A percentile compares a stretch with the other conserved stretches of the same genome.
phyloP scores from a whole-genome alignment of 53 echinoderm and acorn worm genomes.

The Paracentrotus lividus region DNA sequence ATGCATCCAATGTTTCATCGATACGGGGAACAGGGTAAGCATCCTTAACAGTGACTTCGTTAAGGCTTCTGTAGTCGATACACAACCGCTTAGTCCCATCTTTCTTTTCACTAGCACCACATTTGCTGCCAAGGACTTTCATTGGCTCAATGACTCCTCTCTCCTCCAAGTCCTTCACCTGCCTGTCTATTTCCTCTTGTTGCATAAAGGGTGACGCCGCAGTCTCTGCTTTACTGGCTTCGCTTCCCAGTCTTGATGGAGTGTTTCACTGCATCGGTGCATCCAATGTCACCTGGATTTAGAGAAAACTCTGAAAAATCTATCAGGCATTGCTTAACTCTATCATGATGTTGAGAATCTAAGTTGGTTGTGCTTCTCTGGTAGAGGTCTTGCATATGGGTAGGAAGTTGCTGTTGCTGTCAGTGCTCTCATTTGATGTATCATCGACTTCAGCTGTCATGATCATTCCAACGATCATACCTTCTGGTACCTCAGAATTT shows the following conservation, averaged over 20 bases:
- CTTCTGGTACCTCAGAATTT: too few relatives aligned
- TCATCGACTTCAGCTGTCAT: too few relatives aligned
- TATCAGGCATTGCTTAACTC: slow-evolving; percentile 60
- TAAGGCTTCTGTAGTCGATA: slow-evolving; percentile 77
- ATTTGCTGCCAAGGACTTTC: slow-evolving; percentile 80
- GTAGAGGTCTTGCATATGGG: background rate
- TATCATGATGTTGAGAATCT: slow-evolving; percentile 7
- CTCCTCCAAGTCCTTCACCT: slow-evolving; percentile 70
- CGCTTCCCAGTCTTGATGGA: slow-evolving; percentile 72
- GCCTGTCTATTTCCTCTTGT: slow-evolving; percentile 67
- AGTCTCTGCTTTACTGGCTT: slow-evolving; percentile 69
- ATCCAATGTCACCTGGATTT: slow-evolving; percentile 50
- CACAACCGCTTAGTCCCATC: slow-evolving; percentile 79
- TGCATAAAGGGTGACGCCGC: slow-evolving; percentile 55
- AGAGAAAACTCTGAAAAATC: slow-evolving; percentile 76
- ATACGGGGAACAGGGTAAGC: slow-evolving; percentile 83
- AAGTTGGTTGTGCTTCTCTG: background rate
- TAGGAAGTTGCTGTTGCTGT: too few relatives aligned
- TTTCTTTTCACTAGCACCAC: slow-evolving; percentile 82
- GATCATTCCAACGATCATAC: too few relatives aligned
- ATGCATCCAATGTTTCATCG: slow-evolving; percentile 78
- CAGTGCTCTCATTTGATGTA: background rate
- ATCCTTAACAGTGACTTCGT: slow-evolving; percentile 80
- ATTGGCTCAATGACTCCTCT: slow-evolving; percentile 73
- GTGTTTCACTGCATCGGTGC: background rate